phyloP scores from a whole-genome alignment of 2,888 invertebrate species.

The Agrochola litura region DNA sequence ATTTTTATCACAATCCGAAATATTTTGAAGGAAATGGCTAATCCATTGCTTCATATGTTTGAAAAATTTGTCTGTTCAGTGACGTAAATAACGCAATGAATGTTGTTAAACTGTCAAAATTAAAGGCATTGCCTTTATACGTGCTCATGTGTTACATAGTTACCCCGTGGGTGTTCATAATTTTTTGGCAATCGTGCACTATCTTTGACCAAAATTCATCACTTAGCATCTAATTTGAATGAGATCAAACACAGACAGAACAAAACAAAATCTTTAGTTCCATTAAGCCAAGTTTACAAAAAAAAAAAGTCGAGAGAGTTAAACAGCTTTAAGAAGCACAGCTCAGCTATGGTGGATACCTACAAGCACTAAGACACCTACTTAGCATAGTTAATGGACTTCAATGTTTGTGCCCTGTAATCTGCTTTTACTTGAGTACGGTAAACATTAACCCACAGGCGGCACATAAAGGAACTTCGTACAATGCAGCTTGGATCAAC shows the following conservation, averaged over 20 bases:
- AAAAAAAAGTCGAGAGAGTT: neutral
- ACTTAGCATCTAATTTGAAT: neutral
- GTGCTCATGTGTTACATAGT: too few relatives aligned
- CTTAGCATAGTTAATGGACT: slow-evolving; percentile 41
- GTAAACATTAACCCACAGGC: slow-evolving; percentile 17
- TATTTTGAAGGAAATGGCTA: too few relatives aligned
- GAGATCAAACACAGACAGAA: too few relatives aligned
- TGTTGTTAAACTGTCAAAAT: too few relatives aligned
- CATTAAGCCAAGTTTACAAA: neutral
- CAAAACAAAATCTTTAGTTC: too few relatives aligned
- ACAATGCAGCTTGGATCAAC: slow-evolving; percentile 7
- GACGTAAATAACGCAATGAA: too few relatives aligned
- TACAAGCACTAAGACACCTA: slow-evolving; percentile 24
- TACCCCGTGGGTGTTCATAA: too few relatives aligned
- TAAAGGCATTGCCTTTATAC: too few relatives aligned
- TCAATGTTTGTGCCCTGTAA: slow-evolving; percentile 41
- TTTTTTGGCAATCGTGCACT: too few relatives aligned
- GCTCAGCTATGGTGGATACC: neutral
- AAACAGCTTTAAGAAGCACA: neutral
- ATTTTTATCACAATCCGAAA: too few relatives aligned
- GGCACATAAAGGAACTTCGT: neutral
- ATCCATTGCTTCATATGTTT: too few relatives aligned
- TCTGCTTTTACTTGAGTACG: slow-evolving; percentile 28
- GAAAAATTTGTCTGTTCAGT: too few relatives aligned
- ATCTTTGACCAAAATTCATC: neutral